Conservation (phyloP, 1,140 invertebrate species). For the Lepidurus arcticus region DNA sequence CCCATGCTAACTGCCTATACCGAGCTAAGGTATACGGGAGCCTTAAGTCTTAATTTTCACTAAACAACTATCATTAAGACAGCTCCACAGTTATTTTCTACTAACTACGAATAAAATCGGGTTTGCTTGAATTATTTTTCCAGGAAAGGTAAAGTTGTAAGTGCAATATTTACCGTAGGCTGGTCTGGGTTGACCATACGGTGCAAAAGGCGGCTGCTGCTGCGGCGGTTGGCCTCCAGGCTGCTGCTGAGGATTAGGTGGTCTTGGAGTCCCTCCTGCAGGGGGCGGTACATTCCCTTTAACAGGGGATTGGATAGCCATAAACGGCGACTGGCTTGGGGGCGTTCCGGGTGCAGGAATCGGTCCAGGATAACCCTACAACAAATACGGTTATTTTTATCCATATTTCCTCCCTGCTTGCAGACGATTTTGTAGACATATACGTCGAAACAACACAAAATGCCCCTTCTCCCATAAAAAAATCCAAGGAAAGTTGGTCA, state of each 20-base stretch:
- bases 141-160: neutral
- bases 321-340: neutral
- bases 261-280: conserved; percentile 25
- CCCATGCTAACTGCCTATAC: too few relatives aligned
- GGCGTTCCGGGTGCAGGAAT: conserved; percentile 12
- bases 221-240: conserved; percentile 30
- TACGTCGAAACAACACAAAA: too few relatives aligned
- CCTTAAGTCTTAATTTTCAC: too few relatives aligned
- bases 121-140: too few relatives aligned
- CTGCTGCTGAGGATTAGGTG: conserved; percentile 25
- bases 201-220: conserved; percentile 27
- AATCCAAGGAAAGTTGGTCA: too few relatives aligned
- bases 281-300: conserved; percentile 30
- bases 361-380: neutral
- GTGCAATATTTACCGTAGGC: conserved; percentile 20
- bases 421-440: too few relatives aligned
- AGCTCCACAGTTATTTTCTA: too few relatives aligned
- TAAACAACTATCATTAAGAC: too few relatives aligned
- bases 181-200: conserved; percentile 26
- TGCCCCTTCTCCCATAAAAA: too few relatives aligned
- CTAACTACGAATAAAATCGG: too few relatives aligned
- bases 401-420: neutral
- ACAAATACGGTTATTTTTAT: neutral
- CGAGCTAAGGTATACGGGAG: too few relatives aligned
- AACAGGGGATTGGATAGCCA: neutral